phyloP scores from a whole-genome alignment of 2,888 invertebrate genomes.

The Syrphus vitripennis region DNA sequence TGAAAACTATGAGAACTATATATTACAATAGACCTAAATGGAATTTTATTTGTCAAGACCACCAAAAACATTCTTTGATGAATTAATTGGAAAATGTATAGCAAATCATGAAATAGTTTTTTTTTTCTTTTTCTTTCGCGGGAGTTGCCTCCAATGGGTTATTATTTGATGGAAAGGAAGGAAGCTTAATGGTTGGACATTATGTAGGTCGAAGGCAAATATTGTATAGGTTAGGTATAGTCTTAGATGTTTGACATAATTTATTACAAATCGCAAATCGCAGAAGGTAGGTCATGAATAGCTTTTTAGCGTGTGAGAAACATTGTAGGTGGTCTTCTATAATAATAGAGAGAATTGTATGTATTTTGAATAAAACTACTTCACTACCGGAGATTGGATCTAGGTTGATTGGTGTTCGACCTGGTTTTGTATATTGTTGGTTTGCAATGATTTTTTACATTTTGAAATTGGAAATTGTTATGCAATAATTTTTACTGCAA shows the following conservation, averaged over 20 bases:
- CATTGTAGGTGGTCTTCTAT: background rate
- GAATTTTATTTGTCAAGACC: background rate
- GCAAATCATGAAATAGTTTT: background rate
- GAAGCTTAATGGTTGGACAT: background rate
- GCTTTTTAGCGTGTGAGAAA: conserved; percentile 49
- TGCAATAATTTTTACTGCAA: background rate
- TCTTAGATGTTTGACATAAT: conserved; percentile 43
- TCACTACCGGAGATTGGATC: background rate
- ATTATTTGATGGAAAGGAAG: background rate
- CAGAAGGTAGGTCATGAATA: conserved; percentile 40
- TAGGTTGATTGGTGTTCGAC: conserved; percentile 47
- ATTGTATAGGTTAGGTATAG: background rate
- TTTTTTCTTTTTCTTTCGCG: background rate
- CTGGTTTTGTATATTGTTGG: conserved; percentile 36
- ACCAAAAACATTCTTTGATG: background rate
- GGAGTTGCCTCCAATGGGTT: background rate
- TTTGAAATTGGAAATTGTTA: conserved; percentile 7
- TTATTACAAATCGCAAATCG: conserved; percentile 50
- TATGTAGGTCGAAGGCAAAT: conserved; percentile 1
- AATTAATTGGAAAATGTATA: background rate
- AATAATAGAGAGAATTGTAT: background rate
- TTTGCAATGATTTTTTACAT: conserved; percentile 24
- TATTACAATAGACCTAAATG: too few species aligned
- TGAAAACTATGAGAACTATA: conserved; percentile 21
- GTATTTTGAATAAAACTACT: background rate